phyloP scores from a whole-genome alignment of 2,888 invertebrate species.

The Busseola fusca region DNA sequence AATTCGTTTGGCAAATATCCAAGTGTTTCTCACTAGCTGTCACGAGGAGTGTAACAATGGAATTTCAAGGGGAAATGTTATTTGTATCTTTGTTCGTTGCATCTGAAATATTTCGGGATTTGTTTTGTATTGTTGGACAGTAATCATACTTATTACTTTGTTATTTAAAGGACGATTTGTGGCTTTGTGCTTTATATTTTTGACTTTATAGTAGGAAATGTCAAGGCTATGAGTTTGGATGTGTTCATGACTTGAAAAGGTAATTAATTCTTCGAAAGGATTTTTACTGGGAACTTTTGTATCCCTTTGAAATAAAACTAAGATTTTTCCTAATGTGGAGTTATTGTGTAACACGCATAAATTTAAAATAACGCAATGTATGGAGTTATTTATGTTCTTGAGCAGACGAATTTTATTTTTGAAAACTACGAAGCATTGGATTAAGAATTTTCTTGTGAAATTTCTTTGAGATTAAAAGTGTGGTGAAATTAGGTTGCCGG shows the following conservation, averaged over 20 bases:
- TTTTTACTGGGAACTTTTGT: too few species aligned
- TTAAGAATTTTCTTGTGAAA: too few species aligned
- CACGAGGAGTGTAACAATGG: conserved; percentile 74
- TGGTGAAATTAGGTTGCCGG: too few species aligned
- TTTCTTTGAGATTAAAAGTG: too few species aligned
- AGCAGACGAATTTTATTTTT: too few species aligned
- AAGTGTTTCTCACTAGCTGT: conserved; percentile 71
- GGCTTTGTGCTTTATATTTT: background rate
- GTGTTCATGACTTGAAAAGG: background rate
- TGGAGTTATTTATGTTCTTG: too few species aligned
- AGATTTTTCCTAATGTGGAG: too few species aligned
- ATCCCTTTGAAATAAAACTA: too few species aligned
- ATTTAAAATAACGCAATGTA: too few species aligned
- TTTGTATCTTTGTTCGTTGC: conserved; percentile 71
- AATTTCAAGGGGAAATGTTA: conserved; percentile 73
- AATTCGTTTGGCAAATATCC: conserved; percentile 42
- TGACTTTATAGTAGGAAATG: background rate
- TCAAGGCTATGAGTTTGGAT: background rate
- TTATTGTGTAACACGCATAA: too few species aligned
- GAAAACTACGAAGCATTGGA: too few species aligned
- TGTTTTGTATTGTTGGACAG: conserved; percentile 28
- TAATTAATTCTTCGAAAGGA: too few species aligned
- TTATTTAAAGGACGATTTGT: background rate
- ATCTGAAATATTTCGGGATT: conserved; percentile 62
- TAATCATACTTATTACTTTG: conserved; percentile 18